Conservation (phyloP, 2,113 vertebrate species). For the Phoxinus phoxinus region DNA sequence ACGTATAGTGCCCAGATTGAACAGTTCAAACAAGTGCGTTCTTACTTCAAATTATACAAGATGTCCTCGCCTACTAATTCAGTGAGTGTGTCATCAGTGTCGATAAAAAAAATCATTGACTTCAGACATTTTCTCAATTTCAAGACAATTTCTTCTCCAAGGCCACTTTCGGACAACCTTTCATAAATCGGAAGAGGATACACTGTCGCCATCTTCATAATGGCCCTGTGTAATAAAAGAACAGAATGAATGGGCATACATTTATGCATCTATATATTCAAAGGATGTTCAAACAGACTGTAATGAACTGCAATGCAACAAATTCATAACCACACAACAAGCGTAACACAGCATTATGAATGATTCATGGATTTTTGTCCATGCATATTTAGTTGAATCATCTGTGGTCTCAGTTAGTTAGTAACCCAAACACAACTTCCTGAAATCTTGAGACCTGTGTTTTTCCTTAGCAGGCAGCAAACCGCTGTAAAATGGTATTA, state of each 20-base stretch:
- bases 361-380: background rate
- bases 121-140: too few species aligned
- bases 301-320: background rate
- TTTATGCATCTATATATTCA: background rate
- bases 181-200: background rate
- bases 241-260: background rate
- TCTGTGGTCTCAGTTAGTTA: background rate
- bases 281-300: background rate
- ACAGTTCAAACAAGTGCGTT: background rate
- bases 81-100: background rate
- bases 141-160: too few species aligned
- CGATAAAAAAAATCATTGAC: background rate
- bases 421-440: background rate
- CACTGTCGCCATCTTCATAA: background rate
- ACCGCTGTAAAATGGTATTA: background rate
- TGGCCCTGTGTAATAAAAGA: background rate
- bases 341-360: background rate
- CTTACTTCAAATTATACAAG: background rate
- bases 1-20: background rate
- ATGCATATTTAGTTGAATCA: background rate
- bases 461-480: background rate
- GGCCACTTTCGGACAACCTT: background rate
- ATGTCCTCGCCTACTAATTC: background rate
- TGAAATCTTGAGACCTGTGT: background rate
- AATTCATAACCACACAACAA: conserved; percentile 1